These are phyloP conservation scores for Scaptomyza pallida DNA, from an alignment of 1,140 invertebrate genomes.

Conservation along the genomic window DNA sequence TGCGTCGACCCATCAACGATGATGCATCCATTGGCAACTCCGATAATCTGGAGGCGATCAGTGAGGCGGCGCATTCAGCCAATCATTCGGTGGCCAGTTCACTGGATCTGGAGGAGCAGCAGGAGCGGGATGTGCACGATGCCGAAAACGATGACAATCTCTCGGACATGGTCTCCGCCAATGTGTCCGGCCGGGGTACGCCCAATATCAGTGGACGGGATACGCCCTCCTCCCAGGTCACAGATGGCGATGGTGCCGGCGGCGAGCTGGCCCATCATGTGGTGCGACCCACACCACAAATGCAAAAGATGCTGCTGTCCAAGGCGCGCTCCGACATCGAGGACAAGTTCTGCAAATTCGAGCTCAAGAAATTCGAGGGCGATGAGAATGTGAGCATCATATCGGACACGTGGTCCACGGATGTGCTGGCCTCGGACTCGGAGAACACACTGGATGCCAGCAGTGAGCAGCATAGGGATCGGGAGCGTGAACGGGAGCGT, in stretches of 20 bases:
- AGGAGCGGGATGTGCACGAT: conserved; percentile 86
- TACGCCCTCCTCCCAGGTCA: conserved; percentile 96
- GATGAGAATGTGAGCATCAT: conserved; percentile 98
- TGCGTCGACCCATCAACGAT: conserved; percentile 90
- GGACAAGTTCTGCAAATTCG: conserved; percentile 99
- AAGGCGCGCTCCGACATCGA: conserved; percentile 96
- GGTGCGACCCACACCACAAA: conserved; percentile 83
- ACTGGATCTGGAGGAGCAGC: conserved; percentile 94
- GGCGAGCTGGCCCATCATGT: conserved; percentile 62
- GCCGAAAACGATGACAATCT: conserved; percentile 91
- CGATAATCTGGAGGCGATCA: conserved; percentile 97
- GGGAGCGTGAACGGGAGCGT: conserved; percentile 77
- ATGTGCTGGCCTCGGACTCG: conserved; percentile 97
- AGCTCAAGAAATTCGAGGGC: conserved; percentile 94
- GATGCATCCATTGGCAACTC: conserved; percentile 94
- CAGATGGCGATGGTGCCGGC: conserved; percentile 88
- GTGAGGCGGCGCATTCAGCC: conserved; percentile 92
- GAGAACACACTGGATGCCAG: conserved; percentile 90
- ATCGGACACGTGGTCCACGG: conserved; percentile 98
- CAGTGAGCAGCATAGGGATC: conserved; percentile 83
- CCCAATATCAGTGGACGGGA: conserved; percentile 93
- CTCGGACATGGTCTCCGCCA: conserved; percentile 98
- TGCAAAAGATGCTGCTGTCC: conserved; percentile 88
- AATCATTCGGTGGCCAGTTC: conserved; percentile 98
- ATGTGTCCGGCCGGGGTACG: conserved; percentile 94